These are phyloP conservation scores for Sitophilus oryzae DNA, from an alignment of 1,140 invertebrate species.

Conservation along the genomic window DNA sequence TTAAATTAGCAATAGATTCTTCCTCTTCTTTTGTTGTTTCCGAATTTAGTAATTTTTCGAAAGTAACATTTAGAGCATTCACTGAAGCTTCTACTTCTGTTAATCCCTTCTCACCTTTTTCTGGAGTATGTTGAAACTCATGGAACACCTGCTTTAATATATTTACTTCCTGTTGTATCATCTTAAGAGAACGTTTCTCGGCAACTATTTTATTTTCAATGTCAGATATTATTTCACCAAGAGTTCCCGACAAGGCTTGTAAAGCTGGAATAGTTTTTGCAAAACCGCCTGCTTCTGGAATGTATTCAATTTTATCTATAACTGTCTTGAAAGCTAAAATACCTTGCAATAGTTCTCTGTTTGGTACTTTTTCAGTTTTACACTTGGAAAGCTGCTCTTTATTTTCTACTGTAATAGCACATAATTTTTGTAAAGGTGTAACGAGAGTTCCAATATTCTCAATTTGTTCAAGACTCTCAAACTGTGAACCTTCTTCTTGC, in stretches of 20 bases:
- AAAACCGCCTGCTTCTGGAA: not conserved
- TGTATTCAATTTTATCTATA: constrained; percentile 10
- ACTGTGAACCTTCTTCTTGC: too few species aligned
- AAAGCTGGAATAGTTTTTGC: too few species aligned
- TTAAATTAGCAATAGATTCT: constrained; percentile 2
- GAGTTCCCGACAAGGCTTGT: too few species aligned
- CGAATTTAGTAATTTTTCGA: not conserved
- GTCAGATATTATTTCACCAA: too few species aligned
- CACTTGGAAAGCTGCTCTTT: constrained; percentile 6
- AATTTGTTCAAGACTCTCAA: too few species aligned
- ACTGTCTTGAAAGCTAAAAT: constrained; percentile 12
- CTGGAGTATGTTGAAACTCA: not conserved
- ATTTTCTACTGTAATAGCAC: constrained; percentile 6
- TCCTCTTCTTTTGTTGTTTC: not conserved
- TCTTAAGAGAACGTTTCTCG: not conserved
- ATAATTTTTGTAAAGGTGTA: constrained; percentile 16
- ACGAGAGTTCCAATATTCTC: too few species aligned
- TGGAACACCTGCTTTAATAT: constrained; percentile 4
- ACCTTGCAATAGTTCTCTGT: constrained; percentile 15
- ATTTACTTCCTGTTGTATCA: not conserved
- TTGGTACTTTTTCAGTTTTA: constrained; percentile 7
- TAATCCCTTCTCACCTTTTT: too few species aligned
- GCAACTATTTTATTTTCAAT: too few species aligned
- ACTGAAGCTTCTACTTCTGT: too few species aligned
- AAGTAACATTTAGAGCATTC: not conserved